Percentiles rank a stretch among this genome's conserved stretches.
These are phyloP conservation scores for Drosophila niveifrons DNA, from an alignment of 2,888 invertebrate genomes.

Conservation along the genomic window DNA sequence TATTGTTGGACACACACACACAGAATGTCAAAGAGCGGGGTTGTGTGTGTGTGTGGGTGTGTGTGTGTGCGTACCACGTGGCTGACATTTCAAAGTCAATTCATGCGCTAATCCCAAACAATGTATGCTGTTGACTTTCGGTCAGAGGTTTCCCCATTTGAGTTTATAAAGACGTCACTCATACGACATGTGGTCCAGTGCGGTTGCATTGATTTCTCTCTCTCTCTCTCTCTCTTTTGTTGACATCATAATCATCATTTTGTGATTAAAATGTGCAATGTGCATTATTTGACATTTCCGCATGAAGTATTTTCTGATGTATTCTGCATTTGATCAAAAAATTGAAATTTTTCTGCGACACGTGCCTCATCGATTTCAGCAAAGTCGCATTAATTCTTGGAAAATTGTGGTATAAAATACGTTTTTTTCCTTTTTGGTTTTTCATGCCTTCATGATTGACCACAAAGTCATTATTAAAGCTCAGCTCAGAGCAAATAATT, in stretches of 20 bases:
- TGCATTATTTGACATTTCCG: neutral
- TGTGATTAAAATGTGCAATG: neutral
- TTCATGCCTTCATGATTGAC: neutral
- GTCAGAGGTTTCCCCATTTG: slow-evolving; percentile 30
- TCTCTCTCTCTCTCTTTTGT: too few species aligned
- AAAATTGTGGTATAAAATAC: slow-evolving; percentile 1
- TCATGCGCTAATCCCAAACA: slow-evolving; percentile 71
- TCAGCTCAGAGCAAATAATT: slow-evolving; percentile 15
- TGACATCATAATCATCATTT: neutral
- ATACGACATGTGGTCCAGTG: slow-evolving; percentile 11
- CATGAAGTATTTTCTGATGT: neutral
- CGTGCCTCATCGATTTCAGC: slow-evolving; percentile 3
- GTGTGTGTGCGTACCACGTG: slow-evolving; percentile 32
- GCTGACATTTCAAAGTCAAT: slow-evolving; percentile 75
- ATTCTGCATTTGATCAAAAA: neutral
- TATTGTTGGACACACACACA: slow-evolving; percentile 23
- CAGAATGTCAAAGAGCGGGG: neutral
- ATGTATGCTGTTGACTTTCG: slow-evolving; percentile 68
- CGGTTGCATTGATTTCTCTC: slow-evolving; percentile 23
- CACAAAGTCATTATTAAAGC: slow-evolving; percentile 17
- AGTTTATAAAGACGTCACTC: slow-evolving; percentile 13
- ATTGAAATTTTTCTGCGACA: slow-evolving; percentile 8
- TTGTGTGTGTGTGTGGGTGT: neutral
- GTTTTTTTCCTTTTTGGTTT: neutral
- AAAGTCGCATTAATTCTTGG: neutral